These are phyloP conservation scores for Linnaemya tessellans DNA, from an alignment of 2,888 invertebrate species.

Conservation along the genomic window DNA sequence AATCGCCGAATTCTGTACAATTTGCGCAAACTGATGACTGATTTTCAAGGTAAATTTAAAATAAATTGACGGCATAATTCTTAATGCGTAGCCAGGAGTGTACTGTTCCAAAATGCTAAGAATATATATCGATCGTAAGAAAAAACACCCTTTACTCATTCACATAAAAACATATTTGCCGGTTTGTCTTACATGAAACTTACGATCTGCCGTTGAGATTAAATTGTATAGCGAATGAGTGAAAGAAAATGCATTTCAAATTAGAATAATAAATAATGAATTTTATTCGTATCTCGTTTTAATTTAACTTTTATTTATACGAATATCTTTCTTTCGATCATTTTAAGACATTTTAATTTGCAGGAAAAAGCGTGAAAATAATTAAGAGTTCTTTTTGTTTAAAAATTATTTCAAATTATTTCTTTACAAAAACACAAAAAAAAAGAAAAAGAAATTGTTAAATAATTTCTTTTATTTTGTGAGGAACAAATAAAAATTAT, in stretches of 20 bases:
- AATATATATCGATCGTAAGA: too few species aligned
- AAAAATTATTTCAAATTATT: background rate
- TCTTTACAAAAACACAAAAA: background rate
- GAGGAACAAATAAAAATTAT: background rate
- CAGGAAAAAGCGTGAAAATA: slow-evolving; percentile 18
- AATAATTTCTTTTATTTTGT: too few species aligned
- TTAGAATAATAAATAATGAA: slow-evolving; percentile 68
- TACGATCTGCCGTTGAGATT: slow-evolving; percentile 39
- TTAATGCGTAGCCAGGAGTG: too few species aligned
- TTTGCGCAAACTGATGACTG: too few species aligned
- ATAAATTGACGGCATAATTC: too few species aligned
- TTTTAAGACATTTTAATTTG: slow-evolving; percentile 21
- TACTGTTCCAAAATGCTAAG: too few species aligned
- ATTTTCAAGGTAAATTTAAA: too few species aligned
- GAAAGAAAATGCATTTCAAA: slow-evolving; percentile 60
- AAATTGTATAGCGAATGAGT: slow-evolving; percentile 34
- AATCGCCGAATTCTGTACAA: too few species aligned
- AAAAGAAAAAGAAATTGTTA: background rate
- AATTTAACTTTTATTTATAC: slow-evolving; percentile 54
- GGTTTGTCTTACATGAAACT: slow-evolving; percentile 35
- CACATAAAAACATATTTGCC: background rate
- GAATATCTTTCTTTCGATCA: background rate
- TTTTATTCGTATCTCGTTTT: slow-evolving; percentile 58
- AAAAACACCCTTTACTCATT: background rate
- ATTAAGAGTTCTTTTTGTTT: background rate